phyloP scores from a whole-genome alignment of 2,888 invertebrate species.

The Deroplatys truncata region DNA sequence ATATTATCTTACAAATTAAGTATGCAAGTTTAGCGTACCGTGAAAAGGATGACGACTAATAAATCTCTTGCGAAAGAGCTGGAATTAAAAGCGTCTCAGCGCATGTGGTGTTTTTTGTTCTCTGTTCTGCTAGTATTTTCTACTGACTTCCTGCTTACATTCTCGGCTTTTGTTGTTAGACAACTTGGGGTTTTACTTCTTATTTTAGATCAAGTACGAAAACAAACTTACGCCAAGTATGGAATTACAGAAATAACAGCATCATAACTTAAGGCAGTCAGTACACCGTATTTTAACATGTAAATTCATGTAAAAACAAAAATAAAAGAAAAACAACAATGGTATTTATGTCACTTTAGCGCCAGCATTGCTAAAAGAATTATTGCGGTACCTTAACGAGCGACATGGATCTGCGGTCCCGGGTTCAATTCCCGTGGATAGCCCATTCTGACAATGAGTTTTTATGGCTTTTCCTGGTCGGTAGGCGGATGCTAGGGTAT shows the following conservation, averaged over 20 bases:
- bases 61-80: background rate
- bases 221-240: background rate
- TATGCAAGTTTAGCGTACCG: background rate
- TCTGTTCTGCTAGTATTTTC: background rate
- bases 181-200: background rate
- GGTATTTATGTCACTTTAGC: no score
- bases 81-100: background rate
- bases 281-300: no score
- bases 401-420: no score
- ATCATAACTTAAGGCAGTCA: no score
- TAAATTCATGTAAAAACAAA: no score
- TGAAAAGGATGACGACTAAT: background rate
- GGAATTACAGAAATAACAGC: background rate
- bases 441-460: no score
- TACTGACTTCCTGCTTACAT: background rate
- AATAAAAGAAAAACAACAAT: no score
- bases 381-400: no score
- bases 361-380: no score
- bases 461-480: no score
- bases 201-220: background rate
- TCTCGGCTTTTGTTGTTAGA: background rate
- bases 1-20: background rate
- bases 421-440: no score
- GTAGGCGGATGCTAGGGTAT: no score
- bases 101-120: background rate